phyloP scores from a whole-genome alignment of 2,888 invertebrate species.

The Agrochola circellaris region DNA sequence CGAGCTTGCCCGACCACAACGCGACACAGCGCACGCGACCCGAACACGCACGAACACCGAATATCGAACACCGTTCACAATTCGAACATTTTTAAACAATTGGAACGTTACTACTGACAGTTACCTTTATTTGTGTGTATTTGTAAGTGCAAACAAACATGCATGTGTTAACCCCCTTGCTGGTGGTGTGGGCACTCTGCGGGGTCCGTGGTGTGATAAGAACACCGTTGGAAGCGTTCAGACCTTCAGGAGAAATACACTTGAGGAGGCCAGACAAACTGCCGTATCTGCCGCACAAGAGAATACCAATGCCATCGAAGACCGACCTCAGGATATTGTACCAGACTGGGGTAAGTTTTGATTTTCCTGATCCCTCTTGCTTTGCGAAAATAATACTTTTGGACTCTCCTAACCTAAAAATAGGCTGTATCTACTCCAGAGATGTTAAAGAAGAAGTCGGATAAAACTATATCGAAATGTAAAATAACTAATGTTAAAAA shows the following conservation, averaged over 20 bases:
- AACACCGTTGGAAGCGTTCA: conserved; percentile 91
- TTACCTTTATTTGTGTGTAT: conserved; percentile 63
- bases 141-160: conserved; percentile 72
- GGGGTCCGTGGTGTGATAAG: conserved; percentile 85
- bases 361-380: conserved; percentile 16
- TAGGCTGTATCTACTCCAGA: neutral
- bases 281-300: conserved; percentile 87
- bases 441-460: neutral
- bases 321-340: conserved; percentile 92
- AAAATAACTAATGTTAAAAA: neutral
- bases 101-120: conserved; percentile 58
- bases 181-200: conserved; percentile 83
- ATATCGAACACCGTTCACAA: conserved; percentile 71
- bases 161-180: conserved; percentile 85
- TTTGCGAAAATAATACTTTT: conserved; percentile 28
- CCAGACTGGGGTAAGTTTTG: conserved; percentile 93
- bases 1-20: conserved; percentile 82
- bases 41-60: conserved; percentile 69
- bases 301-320: conserved; percentile 87
- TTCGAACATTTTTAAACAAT: conserved; percentile 60
- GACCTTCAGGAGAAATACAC: conserved; percentile 86
- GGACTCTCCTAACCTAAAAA: neutral
- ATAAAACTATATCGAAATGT: neutral
- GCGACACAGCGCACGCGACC: conserved; percentile 79
- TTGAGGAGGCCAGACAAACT: conserved; percentile 88